Evolutionary conservation across 2,797 vertebrate genomes (phyloP).

Genomic region (Smutsia gigantea): DNA sequence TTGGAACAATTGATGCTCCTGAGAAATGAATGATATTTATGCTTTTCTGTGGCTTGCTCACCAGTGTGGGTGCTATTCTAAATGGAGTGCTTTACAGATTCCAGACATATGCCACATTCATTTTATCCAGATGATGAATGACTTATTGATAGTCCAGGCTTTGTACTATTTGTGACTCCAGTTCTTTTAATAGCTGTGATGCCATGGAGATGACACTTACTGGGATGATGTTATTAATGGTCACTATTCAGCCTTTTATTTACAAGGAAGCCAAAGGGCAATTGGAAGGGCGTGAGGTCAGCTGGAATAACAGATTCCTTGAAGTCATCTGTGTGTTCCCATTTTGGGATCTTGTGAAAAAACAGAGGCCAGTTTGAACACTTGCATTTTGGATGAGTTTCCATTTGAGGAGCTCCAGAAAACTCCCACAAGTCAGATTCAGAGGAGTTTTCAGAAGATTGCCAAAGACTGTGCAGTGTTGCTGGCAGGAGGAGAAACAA

Average conservation of each 20-base stretch:
- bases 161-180: slow-evolving; percentile 65
- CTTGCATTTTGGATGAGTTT: slow-evolving; percentile 59
- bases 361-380: slow-evolving; percentile 64
- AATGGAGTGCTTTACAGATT: slow-evolving; percentile 55
- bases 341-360: slow-evolving; percentile 52
- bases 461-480: slow-evolving; percentile 58
- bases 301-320: slow-evolving; percentile 66
- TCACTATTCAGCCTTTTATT: slow-evolving; percentile 68
- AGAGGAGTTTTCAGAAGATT: slow-evolving; percentile 60
- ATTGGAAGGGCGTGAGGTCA: slow-evolving; percentile 31
- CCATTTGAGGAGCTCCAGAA: slow-evolving; percentile 53
- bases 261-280: slow-evolving; percentile 58
- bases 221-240: slow-evolving; percentile 68
- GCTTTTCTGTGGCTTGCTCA: slow-evolving; percentile 17
- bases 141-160: slow-evolving; percentile 64
- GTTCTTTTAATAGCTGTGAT: slow-evolving; percentile 72
- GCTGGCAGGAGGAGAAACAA: slow-evolving; percentile 65
- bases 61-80: slow-evolving; percentile 30
- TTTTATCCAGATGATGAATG: slow-evolving; percentile 70
- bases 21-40: slow-evolving; percentile 43
- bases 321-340: slow-evolving; percentile 61
- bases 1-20: slow-evolving; percentile 35
- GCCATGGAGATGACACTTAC: slow-evolving; percentile 51
- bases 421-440: slow-evolving; percentile 54
- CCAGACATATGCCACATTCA: slow-evolving; percentile 62